A percentile compares a stretch with the other conserved stretches of the same genome.
phyloP scores from a whole-genome alignment of 2,113 vertebrate genomes.

The Anarrhichthys ocellatus region DNA sequence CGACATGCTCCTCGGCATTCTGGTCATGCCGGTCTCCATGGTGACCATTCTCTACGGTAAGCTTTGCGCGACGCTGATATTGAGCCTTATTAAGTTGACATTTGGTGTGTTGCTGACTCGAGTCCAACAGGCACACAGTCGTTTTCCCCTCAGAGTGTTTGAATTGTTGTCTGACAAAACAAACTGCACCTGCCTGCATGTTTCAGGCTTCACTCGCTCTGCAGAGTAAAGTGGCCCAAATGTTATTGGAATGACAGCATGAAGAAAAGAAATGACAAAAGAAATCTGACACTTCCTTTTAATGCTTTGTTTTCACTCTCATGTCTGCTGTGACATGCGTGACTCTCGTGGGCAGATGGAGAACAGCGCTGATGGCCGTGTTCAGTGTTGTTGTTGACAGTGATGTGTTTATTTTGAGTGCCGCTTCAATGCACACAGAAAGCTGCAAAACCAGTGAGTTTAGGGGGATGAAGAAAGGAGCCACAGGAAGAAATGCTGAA shows the following conservation, averaged over 20 bases:
- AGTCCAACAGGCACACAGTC: conserved; percentile 2
- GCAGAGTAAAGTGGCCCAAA: not conserved
- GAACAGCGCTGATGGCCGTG: conserved; percentile 31
- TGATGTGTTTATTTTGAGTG: not conserved
- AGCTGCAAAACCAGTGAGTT: not conserved
- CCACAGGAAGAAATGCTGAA: not conserved
- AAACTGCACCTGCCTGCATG: conserved; percentile 11
- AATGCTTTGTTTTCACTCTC: not conserved
- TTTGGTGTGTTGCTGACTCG: conserved; percentile 44
- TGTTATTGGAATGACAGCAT: not conserved
- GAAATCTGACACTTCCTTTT: not conserved
- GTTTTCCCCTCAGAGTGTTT: not conserved
- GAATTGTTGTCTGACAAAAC: conserved; percentile 4
- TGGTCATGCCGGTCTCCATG: conserved; percentile 98
- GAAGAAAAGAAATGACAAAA: not conserved
- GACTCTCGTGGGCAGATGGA: not conserved
- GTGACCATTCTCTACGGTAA: conserved; percentile 96
- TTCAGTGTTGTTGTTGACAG: conserved; percentile 26
- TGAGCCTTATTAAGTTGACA: conserved; percentile 28
- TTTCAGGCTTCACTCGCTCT: not conserved
- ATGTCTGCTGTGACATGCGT: not conserved
- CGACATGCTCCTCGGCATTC: conserved; percentile 95
- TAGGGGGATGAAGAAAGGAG: conserved; percentile 1
- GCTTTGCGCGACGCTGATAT: conserved; percentile 62
- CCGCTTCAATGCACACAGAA: not conserved